phyloP scores from a whole-genome alignment of 30 jellyfish, hydroid and myxozoan species.

The Haliclystus octoradiatus region DNA sequence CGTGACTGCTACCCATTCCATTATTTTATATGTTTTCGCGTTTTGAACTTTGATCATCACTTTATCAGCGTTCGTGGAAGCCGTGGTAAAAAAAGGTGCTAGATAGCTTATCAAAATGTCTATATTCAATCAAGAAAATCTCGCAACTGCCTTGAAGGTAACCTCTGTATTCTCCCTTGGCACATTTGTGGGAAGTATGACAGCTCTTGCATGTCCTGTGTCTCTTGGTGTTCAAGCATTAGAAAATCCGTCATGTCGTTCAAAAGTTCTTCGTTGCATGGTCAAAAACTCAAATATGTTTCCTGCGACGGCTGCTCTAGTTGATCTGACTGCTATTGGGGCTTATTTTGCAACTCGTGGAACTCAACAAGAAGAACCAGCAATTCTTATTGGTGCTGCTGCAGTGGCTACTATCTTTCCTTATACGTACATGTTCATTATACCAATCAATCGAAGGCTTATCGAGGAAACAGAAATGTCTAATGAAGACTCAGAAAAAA shows the following conservation, averaged over 20 bases:
- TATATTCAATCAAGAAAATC: not conserved
- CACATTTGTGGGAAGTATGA: not conserved
- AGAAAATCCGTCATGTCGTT: not conserved
- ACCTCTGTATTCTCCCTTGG: not conserved
- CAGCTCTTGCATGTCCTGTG: not conserved
- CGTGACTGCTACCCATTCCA: not conserved
- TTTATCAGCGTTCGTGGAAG: too few relatives aligned
- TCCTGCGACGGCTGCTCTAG: not conserved
- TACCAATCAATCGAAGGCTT: not conserved
- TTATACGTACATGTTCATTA: not conserved
- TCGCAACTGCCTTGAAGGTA: not conserved
- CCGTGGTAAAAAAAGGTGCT: too few relatives aligned
- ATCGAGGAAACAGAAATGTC: not conserved
- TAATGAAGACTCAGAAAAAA: not conserved
- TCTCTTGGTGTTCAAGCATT: not conserved
- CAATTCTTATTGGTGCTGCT: not conserved
- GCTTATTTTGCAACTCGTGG: conserved; percentile 1
- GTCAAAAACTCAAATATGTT: not conserved
- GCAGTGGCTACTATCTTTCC: not conserved
- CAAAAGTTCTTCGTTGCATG: not conserved
- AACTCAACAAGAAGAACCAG: not conserved
- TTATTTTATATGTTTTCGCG: too few relatives aligned
- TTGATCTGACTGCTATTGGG: not conserved
- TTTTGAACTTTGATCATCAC: too few relatives aligned
- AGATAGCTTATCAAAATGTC: too few relatives aligned